Evolutionary conservation across 2,888 invertebrate species (phyloP).

Genomic region (Arctia plantaginis): DNA sequence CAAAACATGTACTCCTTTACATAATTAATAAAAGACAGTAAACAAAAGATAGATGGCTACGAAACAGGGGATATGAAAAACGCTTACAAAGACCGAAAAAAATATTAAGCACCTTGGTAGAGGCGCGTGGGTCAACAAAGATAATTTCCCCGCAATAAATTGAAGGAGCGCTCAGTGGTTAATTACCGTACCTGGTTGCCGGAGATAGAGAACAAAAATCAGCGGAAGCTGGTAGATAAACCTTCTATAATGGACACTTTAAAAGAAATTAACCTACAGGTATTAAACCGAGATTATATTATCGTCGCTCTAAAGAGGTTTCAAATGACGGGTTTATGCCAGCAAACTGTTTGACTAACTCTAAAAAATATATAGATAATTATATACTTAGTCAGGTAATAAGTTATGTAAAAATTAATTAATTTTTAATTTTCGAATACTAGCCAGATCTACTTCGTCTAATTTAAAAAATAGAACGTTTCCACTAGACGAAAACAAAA

Average conservation of each 20-base stretch:
- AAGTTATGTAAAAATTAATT: no score
- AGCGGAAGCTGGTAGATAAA: slow-evolving; percentile 65
- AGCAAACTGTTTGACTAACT: neutral
- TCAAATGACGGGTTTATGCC: neutral
- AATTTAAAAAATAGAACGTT: no score
- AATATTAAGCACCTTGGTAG: slow-evolving; percentile 68
- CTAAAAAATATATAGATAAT: no score
- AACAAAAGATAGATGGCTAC: slow-evolving; percentile 49
- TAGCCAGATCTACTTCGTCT: no score
- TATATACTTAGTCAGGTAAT: no score
- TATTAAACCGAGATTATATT: slow-evolving; percentile 57
- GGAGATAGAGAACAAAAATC: slow-evolving; percentile 69
- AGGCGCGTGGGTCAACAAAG: slow-evolving; percentile 79
- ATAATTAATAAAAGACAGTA: slow-evolving; percentile 60
- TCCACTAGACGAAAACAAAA: no score
- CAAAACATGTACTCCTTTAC: slow-evolving; percentile 33
- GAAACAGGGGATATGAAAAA: slow-evolving; percentile 58
- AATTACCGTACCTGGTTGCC: slow-evolving; percentile 70
- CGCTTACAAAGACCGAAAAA: slow-evolving; percentile 68
- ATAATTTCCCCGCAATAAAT: slow-evolving; percentile 79
- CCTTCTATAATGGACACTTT: slow-evolving; percentile 66
- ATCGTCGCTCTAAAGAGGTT: neutral
- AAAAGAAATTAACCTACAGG: slow-evolving; percentile 73
- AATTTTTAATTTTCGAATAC: no score
- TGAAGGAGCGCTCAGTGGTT: slow-evolving; percentile 67